Percentiles rank a stretch among this genome's conserved stretches.
Evolutionary conservation across 2,888 invertebrate genomes (phyloP).

Genomic region (Boloria euphrosyne): DNA sequence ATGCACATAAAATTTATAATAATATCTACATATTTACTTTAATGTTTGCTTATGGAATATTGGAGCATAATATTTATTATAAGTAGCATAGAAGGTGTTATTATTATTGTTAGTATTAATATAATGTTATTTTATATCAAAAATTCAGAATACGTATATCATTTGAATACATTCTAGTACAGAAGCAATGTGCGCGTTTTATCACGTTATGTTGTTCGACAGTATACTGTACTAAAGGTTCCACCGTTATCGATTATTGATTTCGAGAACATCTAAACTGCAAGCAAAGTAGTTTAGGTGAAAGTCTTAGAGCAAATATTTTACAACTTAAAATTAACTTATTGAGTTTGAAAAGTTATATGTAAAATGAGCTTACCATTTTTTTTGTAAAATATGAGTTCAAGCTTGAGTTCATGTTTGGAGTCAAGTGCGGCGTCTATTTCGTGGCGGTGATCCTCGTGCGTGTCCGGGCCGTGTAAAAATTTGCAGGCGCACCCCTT

Average conservation of each 20-base stretch:
- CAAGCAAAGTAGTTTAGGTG: slow-evolving; percentile 8
- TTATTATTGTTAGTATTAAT: too few species aligned
- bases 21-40: too few species aligned
- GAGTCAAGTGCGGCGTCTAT: slow-evolving; percentile 94
- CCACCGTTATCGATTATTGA: background rate
- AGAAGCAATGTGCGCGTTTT: too few species aligned
- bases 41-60: too few species aligned
- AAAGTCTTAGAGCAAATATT: slow-evolving; percentile 17
- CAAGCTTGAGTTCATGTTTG: slow-evolving; percentile 95
- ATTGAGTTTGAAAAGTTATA: slow-evolving; percentile 2
- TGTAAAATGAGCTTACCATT: slow-evolving; percentile 84
- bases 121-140: too few species aligned
- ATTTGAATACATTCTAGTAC: too few species aligned
- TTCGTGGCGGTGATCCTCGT: slow-evolving; percentile 92
- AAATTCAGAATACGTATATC: too few species aligned
- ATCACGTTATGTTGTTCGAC: too few species aligned
- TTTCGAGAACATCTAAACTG: slow-evolving; percentile 6
- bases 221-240: too few species aligned
- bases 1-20: too few species aligned
- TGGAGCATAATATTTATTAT: too few species aligned
- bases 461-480: slow-evolving; percentile 94
- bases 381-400: slow-evolving; percentile 97
- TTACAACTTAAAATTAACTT: background rate
- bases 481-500: slow-evolving; percentile 98
- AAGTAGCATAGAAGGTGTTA: too few species aligned